phyloP scores from a whole-genome alignment of 2,113 vertebrate species.

The Ceyx cyanopectus region DNA sequence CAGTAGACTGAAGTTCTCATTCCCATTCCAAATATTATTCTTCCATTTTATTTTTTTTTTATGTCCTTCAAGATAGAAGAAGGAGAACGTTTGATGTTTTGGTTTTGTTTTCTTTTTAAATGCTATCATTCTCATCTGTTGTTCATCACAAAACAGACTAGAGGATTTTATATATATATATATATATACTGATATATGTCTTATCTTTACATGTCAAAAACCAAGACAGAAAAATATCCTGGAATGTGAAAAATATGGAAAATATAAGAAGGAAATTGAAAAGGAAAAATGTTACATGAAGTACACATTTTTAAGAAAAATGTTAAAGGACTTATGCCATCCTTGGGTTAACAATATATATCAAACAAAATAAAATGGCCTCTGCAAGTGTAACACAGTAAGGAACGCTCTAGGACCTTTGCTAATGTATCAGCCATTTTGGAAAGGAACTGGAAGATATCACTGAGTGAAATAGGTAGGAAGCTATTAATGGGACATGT shows the following conservation, averaged over 20 bases:
- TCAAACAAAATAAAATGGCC: neutral
- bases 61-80: neutral
- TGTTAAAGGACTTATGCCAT: neutral
- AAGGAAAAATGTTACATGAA: neutral
- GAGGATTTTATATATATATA: neutral
- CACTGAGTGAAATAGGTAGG: neutral
- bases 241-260: neutral
- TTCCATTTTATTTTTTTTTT: neutral
- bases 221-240: neutral
- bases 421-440: neutral
- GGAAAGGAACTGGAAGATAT: neutral
- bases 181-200: neutral
- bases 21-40: neutral
- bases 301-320: neutral
- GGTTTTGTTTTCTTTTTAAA: neutral
- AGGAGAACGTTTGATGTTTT: neutral
- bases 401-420: neutral
- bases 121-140: constrained; percentile 37
- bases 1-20: constrained; percentile 7
- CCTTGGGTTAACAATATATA: neutral
- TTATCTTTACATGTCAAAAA: neutral
- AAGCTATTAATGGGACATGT: neutral
- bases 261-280: neutral
- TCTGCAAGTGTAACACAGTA: neutral
- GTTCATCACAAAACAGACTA: constrained; percentile 29